Base-by-base conservation (phyloP, 2,888 invertebrate genomes). In the Lasioglossum villosulum region DNA sequence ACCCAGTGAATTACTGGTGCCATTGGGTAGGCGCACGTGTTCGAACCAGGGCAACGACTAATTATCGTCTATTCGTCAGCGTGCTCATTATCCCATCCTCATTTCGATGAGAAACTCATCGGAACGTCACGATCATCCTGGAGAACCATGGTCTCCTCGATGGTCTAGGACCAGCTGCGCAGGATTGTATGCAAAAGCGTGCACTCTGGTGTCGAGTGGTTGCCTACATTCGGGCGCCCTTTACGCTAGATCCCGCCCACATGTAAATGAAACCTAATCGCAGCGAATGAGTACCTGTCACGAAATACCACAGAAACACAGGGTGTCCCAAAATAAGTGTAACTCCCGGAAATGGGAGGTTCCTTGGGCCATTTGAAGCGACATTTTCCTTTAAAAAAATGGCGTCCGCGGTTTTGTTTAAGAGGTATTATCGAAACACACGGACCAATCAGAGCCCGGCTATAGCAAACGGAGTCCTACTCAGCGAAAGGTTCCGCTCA, bases 11-110 rank as follows among this genome's bases (percentile, higher is more conserved):
- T 82, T 75, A 80, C 30, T 74, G 71, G 45, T 42, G 66, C 66
- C 78, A 42, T 84, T 83, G 56, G n/a, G 56, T 34, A 39, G 72
- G 39, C 74, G 71, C 83, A 45, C 84, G 78, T 79, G 78, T 3
- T 34, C 56, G 59, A 84, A 83, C 72, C 68, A 78, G 78, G 83
- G 52, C 84, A 83, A 83, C 52, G 30, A 63, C n/a, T 83, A 84
- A 84, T 84, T 83, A 83, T 16, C 74, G 34, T 75, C 70, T 63
- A 63, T 78, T 75, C 70, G 70, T 14, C 27, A 23, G 34, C 78
- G 71, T 30, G 19, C 70, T 77, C 39, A 63, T 84, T 78, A 52
- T 71, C 59, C 34, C 37, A 23, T 63, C 30, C 19, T 19, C 27
- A 3, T 19, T 19, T 63, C 63, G 63, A 63, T 3, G 63, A 63